Percentiles rank a stretch among this genome's conserved stretches.
Conservation (phyloP, 2,888 invertebrate species). For the Calameuta idolon region DNA sequence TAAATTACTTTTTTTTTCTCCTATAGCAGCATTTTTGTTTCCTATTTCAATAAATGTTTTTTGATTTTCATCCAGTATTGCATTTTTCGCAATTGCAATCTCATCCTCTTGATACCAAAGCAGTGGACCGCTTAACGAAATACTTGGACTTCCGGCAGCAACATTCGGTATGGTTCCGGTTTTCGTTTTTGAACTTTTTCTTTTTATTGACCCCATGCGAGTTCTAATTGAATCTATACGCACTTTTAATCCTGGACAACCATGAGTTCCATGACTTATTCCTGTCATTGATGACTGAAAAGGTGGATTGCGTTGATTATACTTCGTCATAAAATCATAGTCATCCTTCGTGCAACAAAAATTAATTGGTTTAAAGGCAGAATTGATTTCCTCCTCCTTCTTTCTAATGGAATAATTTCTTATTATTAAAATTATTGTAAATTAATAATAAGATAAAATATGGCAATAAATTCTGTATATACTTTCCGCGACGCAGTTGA, state of each 20-base stretch:
- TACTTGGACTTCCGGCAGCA: conserved; percentile 3
- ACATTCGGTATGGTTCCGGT: conserved; percentile 4
- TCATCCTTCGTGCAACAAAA: conserved; percentile 40
- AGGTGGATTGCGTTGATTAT: conserved; percentile 29
- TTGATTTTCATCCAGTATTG: conserved; percentile 26
- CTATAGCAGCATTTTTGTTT: conserved; percentile 24
- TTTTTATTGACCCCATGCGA: conserved; percentile 1
- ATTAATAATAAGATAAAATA: neutral
- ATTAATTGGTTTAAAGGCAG: conserved; percentile 28
- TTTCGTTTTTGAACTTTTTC: conserved; percentile 17
- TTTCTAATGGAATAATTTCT: conserved; percentile 1
- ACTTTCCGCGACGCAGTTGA: neutral
- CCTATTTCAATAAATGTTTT: conserved; percentile 17
- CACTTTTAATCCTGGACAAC: conserved; percentile 39
- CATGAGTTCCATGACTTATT: conserved; percentile 24
- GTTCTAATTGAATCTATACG: conserved; percentile 20
- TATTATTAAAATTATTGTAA: neutral
- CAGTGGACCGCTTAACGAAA: conserved; percentile 10
- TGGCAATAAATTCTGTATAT: conserved; percentile 10
- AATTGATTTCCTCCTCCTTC: neutral
- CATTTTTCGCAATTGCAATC: conserved; percentile 29
- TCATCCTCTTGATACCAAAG: conserved; percentile 40
- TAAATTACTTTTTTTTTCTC: conserved; percentile 31
- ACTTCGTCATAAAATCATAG: conserved; percentile 30
- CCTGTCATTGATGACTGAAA: conserved; percentile 26